Conservation (phyloP, 2,113 vertebrate genomes). For the Ursus arctos region DNA sequence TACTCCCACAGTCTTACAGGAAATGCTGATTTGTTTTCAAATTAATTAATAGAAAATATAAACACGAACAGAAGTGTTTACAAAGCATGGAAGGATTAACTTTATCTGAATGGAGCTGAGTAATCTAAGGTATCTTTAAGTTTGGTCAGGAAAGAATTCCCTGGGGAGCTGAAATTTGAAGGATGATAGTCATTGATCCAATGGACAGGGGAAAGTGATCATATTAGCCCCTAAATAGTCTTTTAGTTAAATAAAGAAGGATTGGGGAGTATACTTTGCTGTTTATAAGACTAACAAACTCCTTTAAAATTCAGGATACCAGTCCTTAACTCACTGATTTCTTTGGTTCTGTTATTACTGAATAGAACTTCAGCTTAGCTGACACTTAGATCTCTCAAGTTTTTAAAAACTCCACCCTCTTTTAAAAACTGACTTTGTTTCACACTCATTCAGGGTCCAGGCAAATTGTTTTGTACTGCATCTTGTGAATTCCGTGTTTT, state of each 20-base stretch:
- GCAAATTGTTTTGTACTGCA: not conserved
- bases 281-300: constrained; percentile 27
- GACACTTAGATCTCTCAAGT: not conserved
- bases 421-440: constrained; percentile 12
- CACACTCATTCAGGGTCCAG: not conserved
- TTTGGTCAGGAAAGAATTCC: not conserved
- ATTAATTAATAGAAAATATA: constrained; percentile 38
- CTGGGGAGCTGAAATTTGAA: not conserved
- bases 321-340: constrained; percentile 9
- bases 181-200: not conserved
- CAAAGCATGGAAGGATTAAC: not conserved
- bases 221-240: not conserved
- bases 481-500: constrained; percentile 19
- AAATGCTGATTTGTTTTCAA: constrained; percentile 29
- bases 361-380: not conserved
- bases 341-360: not conserved
- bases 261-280: constrained; percentile 5
- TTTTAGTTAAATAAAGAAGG: constrained; percentile 19
- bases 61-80: not conserved
- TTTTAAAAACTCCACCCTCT: not conserved
- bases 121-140: not conserved
- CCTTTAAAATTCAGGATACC: constrained; percentile 41
- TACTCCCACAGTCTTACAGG: not conserved
- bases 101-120: not conserved
- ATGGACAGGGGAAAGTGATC: not conserved